These are phyloP conservation scores for Alviniconcha strummeri DNA, from an alignment of 2,888 invertebrate genomes.

Conservation along the genomic window DNA sequence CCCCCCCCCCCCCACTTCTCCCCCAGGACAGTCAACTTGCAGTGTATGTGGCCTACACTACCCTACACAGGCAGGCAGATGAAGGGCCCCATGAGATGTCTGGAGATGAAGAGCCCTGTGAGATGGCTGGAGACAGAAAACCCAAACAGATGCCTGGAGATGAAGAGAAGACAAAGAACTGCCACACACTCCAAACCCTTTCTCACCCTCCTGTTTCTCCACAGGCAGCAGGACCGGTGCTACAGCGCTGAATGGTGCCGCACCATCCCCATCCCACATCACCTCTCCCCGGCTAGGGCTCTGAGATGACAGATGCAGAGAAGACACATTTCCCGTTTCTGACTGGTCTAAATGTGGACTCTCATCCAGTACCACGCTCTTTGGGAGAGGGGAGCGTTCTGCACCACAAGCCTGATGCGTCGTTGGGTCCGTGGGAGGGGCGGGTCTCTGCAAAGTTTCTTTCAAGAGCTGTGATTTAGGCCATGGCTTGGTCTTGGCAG, in stretches of 20 bases:
- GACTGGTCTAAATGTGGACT: constrained; percentile 13
- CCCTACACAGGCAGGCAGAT: constrained; percentile 28
- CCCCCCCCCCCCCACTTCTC: too few relatives aligned
- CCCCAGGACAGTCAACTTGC: too few relatives aligned
- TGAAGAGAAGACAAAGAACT: too few relatives aligned
- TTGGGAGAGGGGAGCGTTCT: background rate
- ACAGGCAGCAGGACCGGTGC: too few relatives aligned
- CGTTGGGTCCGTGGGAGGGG: background rate
- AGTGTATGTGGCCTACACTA: too few relatives aligned
- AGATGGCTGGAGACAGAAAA: background rate
- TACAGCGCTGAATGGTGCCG: constrained; percentile 43
- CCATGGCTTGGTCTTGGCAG: too few relatives aligned
- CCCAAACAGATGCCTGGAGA: too few relatives aligned
- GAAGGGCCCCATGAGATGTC: too few relatives aligned
- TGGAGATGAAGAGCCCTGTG: too few relatives aligned
- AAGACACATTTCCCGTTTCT: constrained; percentile 21
- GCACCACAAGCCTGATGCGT: background rate
- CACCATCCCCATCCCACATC: constrained; percentile 52
- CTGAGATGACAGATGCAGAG: constrained; percentile 1
- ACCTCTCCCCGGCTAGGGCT: background rate
- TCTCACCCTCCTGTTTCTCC: too few relatives aligned
- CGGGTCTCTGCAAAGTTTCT: background rate
- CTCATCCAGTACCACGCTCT: background rate
- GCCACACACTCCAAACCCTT: too few relatives aligned
- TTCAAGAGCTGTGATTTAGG: background rate